A percentile compares a stretch with the other conserved stretches of the same genome.
Conservation (phyloP, 2,888 invertebrate species). For the Drosophila maculinotata region DNA sequence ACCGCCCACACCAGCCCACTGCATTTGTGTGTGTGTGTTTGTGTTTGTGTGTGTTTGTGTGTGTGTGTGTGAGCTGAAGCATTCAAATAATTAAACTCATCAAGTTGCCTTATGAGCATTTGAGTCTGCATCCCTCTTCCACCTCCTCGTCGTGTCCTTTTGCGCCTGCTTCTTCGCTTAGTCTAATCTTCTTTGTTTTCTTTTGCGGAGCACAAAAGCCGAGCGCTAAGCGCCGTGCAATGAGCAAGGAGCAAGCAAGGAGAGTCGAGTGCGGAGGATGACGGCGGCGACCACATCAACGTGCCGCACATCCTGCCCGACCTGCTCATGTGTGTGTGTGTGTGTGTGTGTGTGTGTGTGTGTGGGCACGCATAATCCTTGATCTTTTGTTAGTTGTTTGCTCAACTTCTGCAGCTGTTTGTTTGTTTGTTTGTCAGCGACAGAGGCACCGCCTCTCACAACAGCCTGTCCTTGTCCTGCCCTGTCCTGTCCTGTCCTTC, state of each 20-base stretch:
- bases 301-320: conserved; percentile 25
- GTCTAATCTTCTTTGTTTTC: conserved; percentile 79
- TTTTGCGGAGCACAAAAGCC: conserved; percentile 59
- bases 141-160: conserved; percentile 2
- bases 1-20: conserved; percentile 1
- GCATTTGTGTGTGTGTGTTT: not conserved
- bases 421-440: conserved; percentile 41
- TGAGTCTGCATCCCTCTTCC: conserved; percentile 20
- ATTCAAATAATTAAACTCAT: conserved; percentile 84
- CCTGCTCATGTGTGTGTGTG: conserved; percentile 21
- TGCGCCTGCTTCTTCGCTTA: conserved; percentile 31
- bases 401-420: conserved; percentile 67
- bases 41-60: conserved; percentile 21
- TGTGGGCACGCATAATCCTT: conserved; percentile 71
- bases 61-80: conserved; percentile 64
- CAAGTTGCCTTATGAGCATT: conserved; percentile 73
- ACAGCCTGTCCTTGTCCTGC: not conserved
- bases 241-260: conserved; percentile 4
- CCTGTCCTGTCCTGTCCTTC: not conserved
- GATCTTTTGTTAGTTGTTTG: conserved; percentile 83
- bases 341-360: conserved; percentile 5
- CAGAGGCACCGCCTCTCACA: conserved; percentile 20
- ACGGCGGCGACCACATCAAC: conserved; percentile 52
- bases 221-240: conserved; percentile 22
- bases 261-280: conserved; percentile 17